Conservation (phyloP, 2,113 vertebrate species). For the Oostethus manadensis region DNA sequence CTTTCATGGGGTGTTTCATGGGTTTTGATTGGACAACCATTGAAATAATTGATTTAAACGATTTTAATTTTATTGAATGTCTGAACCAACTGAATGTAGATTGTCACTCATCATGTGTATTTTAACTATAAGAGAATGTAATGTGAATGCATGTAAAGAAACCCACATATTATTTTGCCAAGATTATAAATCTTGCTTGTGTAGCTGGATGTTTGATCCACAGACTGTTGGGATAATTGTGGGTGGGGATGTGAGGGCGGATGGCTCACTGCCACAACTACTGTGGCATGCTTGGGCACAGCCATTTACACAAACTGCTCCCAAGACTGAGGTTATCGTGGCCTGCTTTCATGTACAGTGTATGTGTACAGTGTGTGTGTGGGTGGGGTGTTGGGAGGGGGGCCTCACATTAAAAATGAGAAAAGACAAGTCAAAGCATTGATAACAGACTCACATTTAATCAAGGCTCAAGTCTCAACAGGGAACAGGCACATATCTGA, state of each 20-base stretch:
- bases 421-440: conserved; percentile 12
- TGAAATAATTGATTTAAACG: background rate
- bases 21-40: background rate
- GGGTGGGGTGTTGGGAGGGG: background rate
- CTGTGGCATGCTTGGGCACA: conserved; percentile 32
- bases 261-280: background rate
- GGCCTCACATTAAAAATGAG: conserved; percentile 11
- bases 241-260: background rate
- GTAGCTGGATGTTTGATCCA: background rate
- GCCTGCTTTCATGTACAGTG: conserved; percentile 1
- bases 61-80: conserved; percentile 3
- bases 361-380: conserved; percentile 4
- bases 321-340: background rate
- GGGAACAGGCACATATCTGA: background rate
- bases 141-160: too few relatives aligned
- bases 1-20: conserved; percentile 1
- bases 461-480: background rate
- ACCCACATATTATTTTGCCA: too few relatives aligned
- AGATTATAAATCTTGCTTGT: background rate
- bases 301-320: conserved; percentile 17
- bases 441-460: background rate
- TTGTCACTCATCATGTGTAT: background rate
- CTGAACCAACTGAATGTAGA: conserved; percentile 2
- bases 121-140: too few relatives aligned
- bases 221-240: background rate